phyloP scores from a whole-genome alignment of 2,888 invertebrate species.

The Aleiodes leptofemur region DNA sequence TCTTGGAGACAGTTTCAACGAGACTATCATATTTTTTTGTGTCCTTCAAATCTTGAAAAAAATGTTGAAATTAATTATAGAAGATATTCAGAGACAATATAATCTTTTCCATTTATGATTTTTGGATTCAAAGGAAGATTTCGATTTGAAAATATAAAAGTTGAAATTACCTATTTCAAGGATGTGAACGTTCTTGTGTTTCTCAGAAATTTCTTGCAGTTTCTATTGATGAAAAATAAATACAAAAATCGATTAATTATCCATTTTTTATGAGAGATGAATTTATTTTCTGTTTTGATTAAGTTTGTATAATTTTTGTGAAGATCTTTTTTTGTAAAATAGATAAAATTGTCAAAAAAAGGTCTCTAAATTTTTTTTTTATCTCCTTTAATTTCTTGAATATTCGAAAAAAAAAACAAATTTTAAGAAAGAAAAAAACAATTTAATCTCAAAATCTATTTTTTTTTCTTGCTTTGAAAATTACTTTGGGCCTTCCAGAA shows the following conservation, averaged over 20 bases:
- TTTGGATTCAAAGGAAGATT: not conserved
- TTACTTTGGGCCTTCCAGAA: too few relatives aligned
- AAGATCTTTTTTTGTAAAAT: too few relatives aligned
- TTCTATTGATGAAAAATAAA: slow-evolving; percentile 79
- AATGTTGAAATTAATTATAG: not conserved
- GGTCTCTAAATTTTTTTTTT: too few relatives aligned
- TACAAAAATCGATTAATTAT: not conserved
- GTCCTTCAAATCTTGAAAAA: slow-evolving; percentile 81
- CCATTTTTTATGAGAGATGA: too few relatives aligned
- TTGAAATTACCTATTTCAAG: slow-evolving; percentile 82
- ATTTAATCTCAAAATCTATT: too few relatives aligned
- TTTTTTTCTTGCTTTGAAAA: too few relatives aligned
- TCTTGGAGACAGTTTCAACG: slow-evolving; percentile 78
- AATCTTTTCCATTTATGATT: not conserved
- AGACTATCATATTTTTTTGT: slow-evolving; percentile 79
- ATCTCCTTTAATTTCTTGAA: too few relatives aligned
- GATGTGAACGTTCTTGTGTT: slow-evolving; percentile 81
- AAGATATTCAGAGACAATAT: not conserved
- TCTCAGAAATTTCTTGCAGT: slow-evolving; percentile 79
- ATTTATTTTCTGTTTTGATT: too few relatives aligned
- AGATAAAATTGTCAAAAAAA: too few relatives aligned
- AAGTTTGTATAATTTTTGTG: too few relatives aligned
- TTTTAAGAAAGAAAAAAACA: too few relatives aligned
- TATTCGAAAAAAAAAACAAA: too few relatives aligned
- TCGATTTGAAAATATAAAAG: not conserved